These are phyloP conservation scores for Malacoctenus gilli DNA, from an alignment of 2,797 vertebrate species.

Conservation along the genomic window DNA sequence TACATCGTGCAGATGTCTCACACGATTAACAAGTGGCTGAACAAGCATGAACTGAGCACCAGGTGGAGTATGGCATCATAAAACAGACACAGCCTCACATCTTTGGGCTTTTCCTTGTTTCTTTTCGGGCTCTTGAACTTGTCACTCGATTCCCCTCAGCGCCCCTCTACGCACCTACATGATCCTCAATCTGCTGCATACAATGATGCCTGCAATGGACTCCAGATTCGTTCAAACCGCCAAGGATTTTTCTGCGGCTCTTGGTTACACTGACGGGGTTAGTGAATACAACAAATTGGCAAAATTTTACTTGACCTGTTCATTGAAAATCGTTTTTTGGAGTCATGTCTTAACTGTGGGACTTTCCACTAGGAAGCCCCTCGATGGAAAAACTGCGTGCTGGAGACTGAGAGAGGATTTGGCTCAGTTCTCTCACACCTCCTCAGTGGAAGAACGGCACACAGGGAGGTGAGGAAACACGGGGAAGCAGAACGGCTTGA, in stretches of 20 bases:
- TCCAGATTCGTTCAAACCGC: slow-evolving; percentile 74
- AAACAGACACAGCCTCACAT: neutral
- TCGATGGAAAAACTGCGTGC: slow-evolving; percentile 79
- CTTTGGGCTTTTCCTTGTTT: neutral
- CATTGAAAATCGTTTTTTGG: slow-evolving; percentile 12
- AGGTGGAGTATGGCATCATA: slow-evolving; percentile 62
- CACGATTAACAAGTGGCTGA: slow-evolving; percentile 71
- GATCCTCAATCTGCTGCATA: slow-evolving; percentile 81
- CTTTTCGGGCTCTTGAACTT: too few relatives aligned
- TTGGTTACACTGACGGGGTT: slow-evolving; percentile 65
- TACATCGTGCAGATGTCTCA: slow-evolving; percentile 89
- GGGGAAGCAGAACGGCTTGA: too few relatives aligned
- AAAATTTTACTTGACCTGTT: neutral
- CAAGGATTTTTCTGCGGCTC: slow-evolving; percentile 61
- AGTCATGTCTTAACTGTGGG: slow-evolving; percentile 16
- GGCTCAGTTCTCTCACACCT: slow-evolving; percentile 66
- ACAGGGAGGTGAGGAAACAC: slow-evolving; percentile 62
- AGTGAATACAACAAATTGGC: slow-evolving; percentile 16
- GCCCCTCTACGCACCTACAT: slow-evolving; percentile 80
- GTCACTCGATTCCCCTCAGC: slow-evolving; percentile 47
- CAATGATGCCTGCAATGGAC: slow-evolving; percentile 80
- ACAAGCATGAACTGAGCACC: slow-evolving; percentile 48
- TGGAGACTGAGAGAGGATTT: slow-evolving; percentile 78
- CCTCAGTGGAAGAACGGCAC: slow-evolving; percentile 57
- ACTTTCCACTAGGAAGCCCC: slow-evolving; percentile 63